Base-by-base conservation (phyloP, 2,113 vertebrate species). In the Neopipo cinnamomea region DNA sequence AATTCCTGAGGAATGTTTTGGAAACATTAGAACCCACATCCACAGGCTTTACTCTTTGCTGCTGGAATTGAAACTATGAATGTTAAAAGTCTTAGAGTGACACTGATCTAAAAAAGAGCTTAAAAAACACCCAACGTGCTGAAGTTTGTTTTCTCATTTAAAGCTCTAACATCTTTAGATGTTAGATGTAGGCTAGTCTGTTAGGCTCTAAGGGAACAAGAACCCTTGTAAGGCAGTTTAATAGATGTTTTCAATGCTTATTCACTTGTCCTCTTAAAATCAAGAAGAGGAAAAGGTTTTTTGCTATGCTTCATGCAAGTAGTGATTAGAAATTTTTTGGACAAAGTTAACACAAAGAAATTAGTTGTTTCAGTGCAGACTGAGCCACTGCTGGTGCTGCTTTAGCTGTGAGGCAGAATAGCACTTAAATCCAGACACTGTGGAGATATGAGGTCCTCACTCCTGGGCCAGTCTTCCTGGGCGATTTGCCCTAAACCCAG, bases 401-500 rank as follows among this genome's bases (percentile, higher is more conserved):
- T 50, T 75, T 79, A 67, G 65, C 85, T 77, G 47, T 59, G 42
- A 93, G 70, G 70, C 35, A 81, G 63, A 90, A 53, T 0, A n/a
- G 23, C 59, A 37, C 47, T 67, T 85, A 56, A 71, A 63, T 42
- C 21, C 85, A 79, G 74, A 11, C 47, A 12, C 13, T 0, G 0
- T 68, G 82, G 74, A 52, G 41, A 46, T 47, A 20, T 0, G 44
- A 85, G 28, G 41, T 78, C 53, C 72, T 65, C 25, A 9, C 42
- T 93, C 39, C 75, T 90, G 78, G 44, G n/a, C 0, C 11, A 44
- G 9, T 6, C 78, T 79, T 89, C 66, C 49, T 76, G 62, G 50
- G 46, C 79, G 79, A 85, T 91, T 85, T 94, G 58, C 50, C 63
- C 79, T 90, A 59, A 93, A 95, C 33, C 79, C 58, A 68, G 47